Evolutionary conservation across 2,888 invertebrate genomes (phyloP).

Genomic region (Brachyopa scutellaris): DNA sequence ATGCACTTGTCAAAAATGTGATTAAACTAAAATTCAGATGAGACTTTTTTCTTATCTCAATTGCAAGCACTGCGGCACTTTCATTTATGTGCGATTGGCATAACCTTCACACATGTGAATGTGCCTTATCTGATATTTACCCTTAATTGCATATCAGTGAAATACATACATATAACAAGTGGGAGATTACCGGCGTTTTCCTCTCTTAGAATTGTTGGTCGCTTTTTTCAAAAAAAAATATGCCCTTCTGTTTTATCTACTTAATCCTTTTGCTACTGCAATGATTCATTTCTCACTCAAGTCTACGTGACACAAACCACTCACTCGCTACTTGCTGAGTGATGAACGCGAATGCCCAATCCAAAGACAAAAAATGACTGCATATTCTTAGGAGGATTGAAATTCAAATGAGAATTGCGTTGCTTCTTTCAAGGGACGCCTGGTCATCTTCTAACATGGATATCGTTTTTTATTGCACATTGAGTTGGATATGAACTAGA

Average conservation of each 20-base stretch:
- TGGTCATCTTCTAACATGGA: too few species aligned
- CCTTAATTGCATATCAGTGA: too few species aligned
- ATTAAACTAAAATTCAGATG: too few species aligned
- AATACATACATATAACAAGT: too few species aligned
- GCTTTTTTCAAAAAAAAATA: too few species aligned
- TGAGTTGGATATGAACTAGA: too few species aligned
- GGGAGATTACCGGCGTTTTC: neutral
- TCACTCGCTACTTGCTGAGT: neutral
- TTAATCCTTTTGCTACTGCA: neutral
- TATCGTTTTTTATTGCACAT: too few species aligned
- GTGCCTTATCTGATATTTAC: neutral
- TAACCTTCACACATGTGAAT: constrained; percentile 18
- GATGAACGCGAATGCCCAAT: neutral
- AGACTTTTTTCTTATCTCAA: neutral
- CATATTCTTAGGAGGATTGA: constrained; percentile 18
- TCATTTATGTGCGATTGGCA: neutral
- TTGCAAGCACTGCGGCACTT: neutral
- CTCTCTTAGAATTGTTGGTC: too few species aligned
- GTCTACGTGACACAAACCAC: constrained; percentile 1
- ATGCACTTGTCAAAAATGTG: too few species aligned
- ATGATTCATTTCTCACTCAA: constrained; percentile 16
- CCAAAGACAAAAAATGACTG: neutral
- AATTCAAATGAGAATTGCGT: neutral
- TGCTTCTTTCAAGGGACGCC: neutral
- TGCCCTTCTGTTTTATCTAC: neutral